phyloP scores from a whole-genome alignment of 64 coral and sea anemone genomes.

The Stylophora pistillata region DNA sequence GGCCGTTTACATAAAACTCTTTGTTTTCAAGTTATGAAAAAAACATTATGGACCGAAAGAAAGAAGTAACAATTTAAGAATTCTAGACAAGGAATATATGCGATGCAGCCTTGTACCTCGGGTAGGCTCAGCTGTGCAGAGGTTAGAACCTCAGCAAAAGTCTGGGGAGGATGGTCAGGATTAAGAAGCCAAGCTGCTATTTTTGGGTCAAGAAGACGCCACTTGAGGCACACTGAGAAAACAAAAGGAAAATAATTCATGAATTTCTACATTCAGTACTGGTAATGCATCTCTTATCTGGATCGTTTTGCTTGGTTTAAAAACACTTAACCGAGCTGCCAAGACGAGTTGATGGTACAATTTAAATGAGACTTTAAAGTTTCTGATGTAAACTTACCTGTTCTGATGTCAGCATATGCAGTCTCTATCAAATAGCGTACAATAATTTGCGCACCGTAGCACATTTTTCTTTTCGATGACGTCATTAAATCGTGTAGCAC shows the following conservation, averaged over 20 bases:
- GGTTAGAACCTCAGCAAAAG: constrained; percentile 43
- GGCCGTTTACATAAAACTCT: background rate
- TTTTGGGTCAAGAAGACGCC: constrained; percentile 72
- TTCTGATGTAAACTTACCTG: background rate
- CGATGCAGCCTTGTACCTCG: background rate
- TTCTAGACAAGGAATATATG: background rate
- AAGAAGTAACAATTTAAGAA: background rate
- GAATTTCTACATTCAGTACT: background rate
- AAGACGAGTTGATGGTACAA: no score
- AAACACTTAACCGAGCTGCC: no score
- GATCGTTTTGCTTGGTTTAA: no score
- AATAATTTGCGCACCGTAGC: constrained; percentile 61
- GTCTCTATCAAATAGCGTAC: constrained; percentile 44
- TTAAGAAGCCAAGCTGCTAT: constrained; percentile 82
- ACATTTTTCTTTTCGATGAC: constrained; percentile 70
- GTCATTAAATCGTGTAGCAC: constrained; percentile 63
- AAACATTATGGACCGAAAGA: no score
- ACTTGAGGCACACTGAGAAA: constrained; percentile 65
- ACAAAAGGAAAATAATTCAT: background rate
- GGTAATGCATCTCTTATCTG: no score
- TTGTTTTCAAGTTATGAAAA: no score
- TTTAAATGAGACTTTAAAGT: no score
- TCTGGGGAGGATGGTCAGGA: constrained; percentile 74
- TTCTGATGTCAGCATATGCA: background rate
- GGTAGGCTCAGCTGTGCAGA: background rate